Base-by-base conservation (phyloP, 2,113 vertebrate species). In the Oophaga pumilio region DNA sequence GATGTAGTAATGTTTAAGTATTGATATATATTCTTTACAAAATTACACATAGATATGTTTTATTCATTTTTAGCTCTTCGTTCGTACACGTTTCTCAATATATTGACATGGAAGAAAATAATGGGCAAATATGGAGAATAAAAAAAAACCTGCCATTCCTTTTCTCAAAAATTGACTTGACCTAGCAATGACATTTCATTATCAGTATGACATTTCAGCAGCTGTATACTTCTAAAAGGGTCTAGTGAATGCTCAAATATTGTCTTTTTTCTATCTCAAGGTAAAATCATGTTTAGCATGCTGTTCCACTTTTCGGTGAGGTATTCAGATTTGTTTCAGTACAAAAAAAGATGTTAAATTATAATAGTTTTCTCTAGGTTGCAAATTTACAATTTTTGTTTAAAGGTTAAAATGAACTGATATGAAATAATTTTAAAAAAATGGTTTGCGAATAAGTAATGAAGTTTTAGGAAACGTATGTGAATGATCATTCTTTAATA, bases 131-230 rank as follows among this genome's bases (percentile, higher is more conserved):
- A 87, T 28, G 71, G 57, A 18, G 73, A 85, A 85, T 85, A 77
- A 77, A 77, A 85, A 69, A 68, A n/a, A 86, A 68, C 8, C 53
- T 81, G 52, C 33, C 77, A 59, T 81, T 80, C 14, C 26, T 22
- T 81, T 73, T 87, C 74, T 73, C 53, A 71, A 84, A 88, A 82
- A 53, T 86, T 91, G 90, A 91, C 88, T 87, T 90, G 88, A 84
- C 91, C 89, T 89, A 79, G 89, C 76, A n/a, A 87, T 90, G 88
- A 89, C 89, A 89, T 92, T 91, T 90, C 90, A 89, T 90, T 91
- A 92, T 90, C 90, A 91, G 89, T 78, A 82, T 89, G 89, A 88
- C 90, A 86, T 90, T 92, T 86, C 62, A 2, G 0, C 77, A 90
- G 79, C 89, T 90, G 89, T 91, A 20, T 26, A 53, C 50, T 83